Evolutionary conservation across 2,888 invertebrate species (phyloP).

Genomic region (Bursaphelenchus okinawaensis): DNA sequence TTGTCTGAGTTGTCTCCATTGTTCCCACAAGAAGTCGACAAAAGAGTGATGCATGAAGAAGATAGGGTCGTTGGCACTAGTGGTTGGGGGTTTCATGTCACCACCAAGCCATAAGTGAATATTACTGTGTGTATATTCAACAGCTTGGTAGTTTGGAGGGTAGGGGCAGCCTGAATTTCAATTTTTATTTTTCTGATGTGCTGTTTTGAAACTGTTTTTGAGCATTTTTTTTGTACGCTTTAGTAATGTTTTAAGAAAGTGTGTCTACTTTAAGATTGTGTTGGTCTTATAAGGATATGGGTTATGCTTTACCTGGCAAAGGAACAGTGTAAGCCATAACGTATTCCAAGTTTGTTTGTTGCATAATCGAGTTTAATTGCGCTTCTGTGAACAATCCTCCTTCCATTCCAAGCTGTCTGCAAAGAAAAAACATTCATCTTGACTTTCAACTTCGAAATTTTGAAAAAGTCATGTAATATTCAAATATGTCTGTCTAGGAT

Average conservation of each 20-base stretch:
- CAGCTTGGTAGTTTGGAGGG: conserved; percentile 53
- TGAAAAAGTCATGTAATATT: background rate
- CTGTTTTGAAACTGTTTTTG: no score
- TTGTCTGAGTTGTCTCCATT: conserved; percentile 53
- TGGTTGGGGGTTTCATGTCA: conserved; percentile 45
- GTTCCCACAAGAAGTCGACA: conserved; percentile 59
- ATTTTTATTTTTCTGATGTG: no score
- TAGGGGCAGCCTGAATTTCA: conserved; percentile 48
- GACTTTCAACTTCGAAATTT: no score
- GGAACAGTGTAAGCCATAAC: conserved; percentile 56
- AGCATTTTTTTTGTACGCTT: background rate
- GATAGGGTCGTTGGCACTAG: conserved; percentile 52
- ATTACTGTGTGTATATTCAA: conserved; percentile 56
- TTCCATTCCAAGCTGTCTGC: conserved; percentile 47
- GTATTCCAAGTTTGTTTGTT: conserved; percentile 52
- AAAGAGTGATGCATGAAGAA: conserved; percentile 59
- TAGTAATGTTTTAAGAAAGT: background rate
- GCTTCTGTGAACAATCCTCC: conserved; percentile 40
- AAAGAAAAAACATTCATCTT: conserved; percentile 7
- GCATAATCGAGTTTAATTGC: conserved; percentile 48
- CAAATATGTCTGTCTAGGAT: background rate
- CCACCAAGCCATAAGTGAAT: conserved; percentile 44
- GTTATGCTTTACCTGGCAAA: conserved; percentile 32
- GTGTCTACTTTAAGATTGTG: background rate
- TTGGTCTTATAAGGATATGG: background rate